phyloP scores from a whole-genome alignment of 1,140 invertebrate genomes.

The Bombus terrestris region DNA sequence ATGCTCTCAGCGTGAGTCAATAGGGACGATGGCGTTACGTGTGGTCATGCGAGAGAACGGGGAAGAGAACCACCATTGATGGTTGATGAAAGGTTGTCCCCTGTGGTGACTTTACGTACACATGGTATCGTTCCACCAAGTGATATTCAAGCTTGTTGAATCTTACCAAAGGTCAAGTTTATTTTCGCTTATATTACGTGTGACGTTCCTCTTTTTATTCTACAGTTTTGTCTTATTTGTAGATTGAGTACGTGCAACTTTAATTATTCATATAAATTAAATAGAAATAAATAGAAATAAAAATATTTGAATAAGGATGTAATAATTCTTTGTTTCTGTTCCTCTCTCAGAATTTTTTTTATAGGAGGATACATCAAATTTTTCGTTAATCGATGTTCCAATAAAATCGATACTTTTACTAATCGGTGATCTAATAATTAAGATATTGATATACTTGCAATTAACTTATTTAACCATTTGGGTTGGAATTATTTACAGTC shows the following conservation, averaged over 20 bases:
- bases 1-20: constrained; percentile 66
- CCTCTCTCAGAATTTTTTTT: too few species aligned
- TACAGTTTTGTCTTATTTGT: not conserved
- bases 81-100: constrained; percentile 76
- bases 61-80: constrained; percentile 65
- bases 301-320: too few species aligned
- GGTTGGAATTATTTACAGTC: too few species aligned
- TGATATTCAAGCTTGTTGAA: constrained; percentile 35
- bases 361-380: too few species aligned
- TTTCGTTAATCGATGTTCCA: too few species aligned
- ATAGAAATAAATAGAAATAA: too few species aligned
- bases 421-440: too few species aligned
- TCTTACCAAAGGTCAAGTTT: constrained; percentile 3
- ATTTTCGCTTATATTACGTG: not conserved
- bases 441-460: too few species aligned
- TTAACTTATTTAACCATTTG: too few species aligned
- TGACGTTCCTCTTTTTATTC: not conserved
- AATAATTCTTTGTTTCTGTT: too few species aligned
- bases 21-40: constrained; percentile 57
- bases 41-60: constrained; percentile 38
- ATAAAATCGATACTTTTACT: too few species aligned
- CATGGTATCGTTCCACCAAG: constrained; percentile 34
- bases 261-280: not conserved
- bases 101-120: constrained; percentile 68
- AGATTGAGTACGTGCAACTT: not conserved